A percentile compares a stretch with the other conserved stretches of the same genome.
phyloP scores from a whole-genome alignment of 2,113 vertebrate genomes.

The Motacilla alba region DNA sequence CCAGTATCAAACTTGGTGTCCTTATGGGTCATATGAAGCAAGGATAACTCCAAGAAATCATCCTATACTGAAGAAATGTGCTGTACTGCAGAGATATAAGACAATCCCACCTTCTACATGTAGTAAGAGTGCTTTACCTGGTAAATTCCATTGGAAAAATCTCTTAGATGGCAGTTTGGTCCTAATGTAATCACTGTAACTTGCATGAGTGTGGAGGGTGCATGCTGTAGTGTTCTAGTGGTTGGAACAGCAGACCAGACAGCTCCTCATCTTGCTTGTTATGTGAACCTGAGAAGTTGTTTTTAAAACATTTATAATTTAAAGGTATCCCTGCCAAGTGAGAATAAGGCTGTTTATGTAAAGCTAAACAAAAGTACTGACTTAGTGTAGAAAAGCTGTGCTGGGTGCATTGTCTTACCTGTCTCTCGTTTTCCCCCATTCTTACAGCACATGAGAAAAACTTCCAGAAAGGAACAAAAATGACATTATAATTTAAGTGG shows the following conservation, averaged over 20 bases:
- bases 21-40: background rate
- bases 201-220: background rate
- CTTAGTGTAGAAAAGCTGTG: background rate
- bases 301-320: background rate
- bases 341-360: background rate
- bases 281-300: background rate
- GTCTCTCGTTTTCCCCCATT: background rate
- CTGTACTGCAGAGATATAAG: background rate
- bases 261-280: background rate
- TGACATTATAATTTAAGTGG: background rate
- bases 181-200: background rate
- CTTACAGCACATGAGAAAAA: background rate
- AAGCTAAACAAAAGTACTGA: background rate
- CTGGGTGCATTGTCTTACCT: background rate
- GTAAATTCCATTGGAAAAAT: background rate
- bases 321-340: background rate
- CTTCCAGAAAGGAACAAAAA: background rate
- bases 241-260: background rate
- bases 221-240: background rate
- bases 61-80: background rate
- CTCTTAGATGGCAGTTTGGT: background rate
- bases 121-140: background rate
- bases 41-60: background rate
- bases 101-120: background rate
- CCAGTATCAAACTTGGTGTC: background rate